Percentiles rank a stretch among this genome's conserved stretches.
These are phyloP conservation scores for Ctenopoma kingsleyae DNA, from an alignment of 2,797 vertebrate genomes.

Conservation along the genomic window DNA sequence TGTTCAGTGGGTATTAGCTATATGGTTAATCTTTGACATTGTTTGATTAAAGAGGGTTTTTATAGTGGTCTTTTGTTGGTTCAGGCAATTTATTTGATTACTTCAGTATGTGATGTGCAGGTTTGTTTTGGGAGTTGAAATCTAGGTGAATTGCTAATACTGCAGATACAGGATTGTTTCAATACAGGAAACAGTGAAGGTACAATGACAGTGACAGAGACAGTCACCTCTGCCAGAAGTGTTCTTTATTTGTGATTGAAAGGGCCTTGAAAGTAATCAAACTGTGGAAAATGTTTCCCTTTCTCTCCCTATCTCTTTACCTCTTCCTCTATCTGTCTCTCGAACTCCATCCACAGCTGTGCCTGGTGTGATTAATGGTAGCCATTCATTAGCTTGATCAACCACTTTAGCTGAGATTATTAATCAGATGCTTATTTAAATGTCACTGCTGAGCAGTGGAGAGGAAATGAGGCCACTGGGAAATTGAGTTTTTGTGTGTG, in stretches of 20 bases:
- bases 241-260: slow-evolving; percentile 44
- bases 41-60: slow-evolving; percentile 45
- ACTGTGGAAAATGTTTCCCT: slow-evolving; percentile 14
- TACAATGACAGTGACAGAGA: slow-evolving; percentile 8
- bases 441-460: slow-evolving; percentile 67
- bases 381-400: slow-evolving; percentile 84
- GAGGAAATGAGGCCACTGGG: slow-evolving; percentile 77
- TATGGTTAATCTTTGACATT: slow-evolving; percentile 29
- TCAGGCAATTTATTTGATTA: slow-evolving; percentile 31
- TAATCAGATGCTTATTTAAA: slow-evolving; percentile 86
- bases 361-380: slow-evolving; percentile 79
- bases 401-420: slow-evolving; percentile 82
- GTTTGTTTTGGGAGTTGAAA: slow-evolving; percentile 35
- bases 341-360: slow-evolving; percentile 53
- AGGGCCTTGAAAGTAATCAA: slow-evolving; percentile 40
- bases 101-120: slow-evolving; percentile 10
- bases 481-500: slow-evolving; percentile 65
- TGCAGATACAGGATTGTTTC: background rate
- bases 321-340: slow-evolving; percentile 36
- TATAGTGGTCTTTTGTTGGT: slow-evolving; percentile 49
- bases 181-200: slow-evolving; percentile 6
- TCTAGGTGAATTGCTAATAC: slow-evolving; percentile 10
- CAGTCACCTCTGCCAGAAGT: slow-evolving; percentile 42
- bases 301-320: slow-evolving; percentile 8
- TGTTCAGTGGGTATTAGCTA: slow-evolving; percentile 24